Conservation (phyloP, 1,140 invertebrate genomes). For the Argopecten irradians region DNA sequence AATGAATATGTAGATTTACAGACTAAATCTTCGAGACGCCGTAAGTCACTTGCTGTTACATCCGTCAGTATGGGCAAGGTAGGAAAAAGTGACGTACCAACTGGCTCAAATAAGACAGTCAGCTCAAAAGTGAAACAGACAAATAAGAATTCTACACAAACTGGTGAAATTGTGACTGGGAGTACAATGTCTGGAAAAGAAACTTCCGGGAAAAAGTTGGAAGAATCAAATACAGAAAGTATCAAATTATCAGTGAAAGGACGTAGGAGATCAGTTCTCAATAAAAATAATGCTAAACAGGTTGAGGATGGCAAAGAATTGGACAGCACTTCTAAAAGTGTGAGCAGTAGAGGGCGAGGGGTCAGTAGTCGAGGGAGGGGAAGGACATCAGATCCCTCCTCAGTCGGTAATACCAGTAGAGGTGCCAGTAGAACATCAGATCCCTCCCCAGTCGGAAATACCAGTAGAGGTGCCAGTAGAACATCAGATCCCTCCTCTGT, state of each 20-base stretch:
- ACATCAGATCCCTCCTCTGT: neutral
- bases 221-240: neutral
- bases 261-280: neutral
- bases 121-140: neutral
- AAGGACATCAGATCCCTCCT: neutral
- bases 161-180: neutral
- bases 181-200: neutral
- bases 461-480: neutral
- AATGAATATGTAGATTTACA: constrained; percentile 13
- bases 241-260: neutral
- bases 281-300: neutral
- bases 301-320: too few relatives aligned
- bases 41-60: constrained; percentile 33
- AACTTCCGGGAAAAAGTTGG: neutral
- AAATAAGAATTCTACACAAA: neutral
- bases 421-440: neutral
- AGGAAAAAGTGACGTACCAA: neutral
- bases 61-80: neutral
- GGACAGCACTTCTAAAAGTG: too few relatives aligned
- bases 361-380: neutral
- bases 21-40: neutral
- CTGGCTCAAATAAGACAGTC: neutral
- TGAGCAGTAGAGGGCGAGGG: too few relatives aligned
- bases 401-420: neutral
- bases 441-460: neutral